Conservation (phyloP, 2,888 invertebrate species). For the Acanthosepion pharaonis region DNA sequence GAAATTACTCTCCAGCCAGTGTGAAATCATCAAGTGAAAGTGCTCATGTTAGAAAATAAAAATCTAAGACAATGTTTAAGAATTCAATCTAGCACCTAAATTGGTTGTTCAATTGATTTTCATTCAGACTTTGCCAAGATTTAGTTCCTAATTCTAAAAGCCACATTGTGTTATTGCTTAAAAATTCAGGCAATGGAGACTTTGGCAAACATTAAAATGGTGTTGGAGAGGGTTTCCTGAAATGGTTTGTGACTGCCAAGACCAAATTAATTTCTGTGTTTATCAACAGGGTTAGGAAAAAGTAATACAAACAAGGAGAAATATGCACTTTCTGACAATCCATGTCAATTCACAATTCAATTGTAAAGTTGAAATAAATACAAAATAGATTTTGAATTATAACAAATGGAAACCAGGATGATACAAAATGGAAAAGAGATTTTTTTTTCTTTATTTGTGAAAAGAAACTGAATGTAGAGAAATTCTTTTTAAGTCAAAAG, state of each 20-base stretch:
- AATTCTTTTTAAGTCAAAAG: not conserved
- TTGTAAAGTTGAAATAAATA: not conserved
- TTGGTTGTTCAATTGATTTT: not conserved
- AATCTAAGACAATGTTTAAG: conserved; percentile 21
- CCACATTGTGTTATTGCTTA: not conserved
- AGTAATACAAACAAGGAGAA: not conserved
- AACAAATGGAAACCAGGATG: not conserved
- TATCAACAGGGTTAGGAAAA: not conserved
- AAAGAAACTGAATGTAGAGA: not conserved
- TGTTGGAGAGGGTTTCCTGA: not conserved
- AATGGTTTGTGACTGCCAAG: not conserved
- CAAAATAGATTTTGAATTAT: not conserved
- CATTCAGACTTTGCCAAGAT: not conserved
- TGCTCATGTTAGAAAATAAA: not conserved
- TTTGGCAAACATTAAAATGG: not conserved
- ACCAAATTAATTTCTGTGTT: not conserved
- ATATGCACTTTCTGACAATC: not conserved
- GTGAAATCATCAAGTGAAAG: not conserved
- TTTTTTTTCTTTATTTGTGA: not conserved
- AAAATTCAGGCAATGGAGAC: not conserved
- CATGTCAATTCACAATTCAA: not conserved
- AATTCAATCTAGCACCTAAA: not conserved
- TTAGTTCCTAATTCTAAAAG: not conserved
- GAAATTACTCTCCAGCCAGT: not conserved
- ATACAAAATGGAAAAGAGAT: not conserved